phyloP scores from a whole-genome alignment of 2,888 invertebrate genomes.

The Hydriomena furcata region DNA sequence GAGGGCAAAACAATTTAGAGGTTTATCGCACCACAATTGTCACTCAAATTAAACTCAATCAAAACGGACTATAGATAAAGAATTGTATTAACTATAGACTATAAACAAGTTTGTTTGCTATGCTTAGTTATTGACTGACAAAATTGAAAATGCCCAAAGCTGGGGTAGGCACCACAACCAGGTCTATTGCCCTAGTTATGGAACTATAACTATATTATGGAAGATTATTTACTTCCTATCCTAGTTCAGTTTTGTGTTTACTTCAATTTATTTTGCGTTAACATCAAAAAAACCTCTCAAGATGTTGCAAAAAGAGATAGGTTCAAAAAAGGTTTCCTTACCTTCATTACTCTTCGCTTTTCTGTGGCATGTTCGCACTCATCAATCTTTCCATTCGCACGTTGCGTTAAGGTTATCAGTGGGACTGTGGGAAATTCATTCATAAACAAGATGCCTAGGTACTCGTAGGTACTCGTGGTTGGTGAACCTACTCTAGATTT shows the following conservation, averaged over 20 bases:
- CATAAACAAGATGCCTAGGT: conserved; percentile 15
- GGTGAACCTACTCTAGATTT: conserved; percentile 11
- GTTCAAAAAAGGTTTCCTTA: conserved; percentile 18
- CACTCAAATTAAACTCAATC: no score
- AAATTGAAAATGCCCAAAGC: no score
- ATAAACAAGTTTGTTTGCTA: no score
- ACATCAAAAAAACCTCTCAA: conserved; percentile 12
- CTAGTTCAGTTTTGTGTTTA: conserved; percentile 8
- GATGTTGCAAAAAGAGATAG: conserved; percentile 7
- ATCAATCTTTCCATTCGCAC: conserved; percentile 27
- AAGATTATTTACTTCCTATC: not conserved
- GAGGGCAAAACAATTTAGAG: no score
- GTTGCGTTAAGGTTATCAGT: conserved; percentile 23
- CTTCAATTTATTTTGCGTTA: not conserved
- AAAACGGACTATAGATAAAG: no score
- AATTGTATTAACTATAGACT: no score
- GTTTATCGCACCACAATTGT: no score
- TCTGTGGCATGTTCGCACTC: conserved; percentile 12
- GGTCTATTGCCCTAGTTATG: no score
- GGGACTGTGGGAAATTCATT: conserved; percentile 20
- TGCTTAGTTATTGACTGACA: no score
- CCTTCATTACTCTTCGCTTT: conserved; percentile 25
- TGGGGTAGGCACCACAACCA: no score
- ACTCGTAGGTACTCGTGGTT: no score
- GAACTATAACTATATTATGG: not conserved